Base-by-base conservation (phyloP, 2,888 invertebrate species). In the Athalia cordata region DNA sequence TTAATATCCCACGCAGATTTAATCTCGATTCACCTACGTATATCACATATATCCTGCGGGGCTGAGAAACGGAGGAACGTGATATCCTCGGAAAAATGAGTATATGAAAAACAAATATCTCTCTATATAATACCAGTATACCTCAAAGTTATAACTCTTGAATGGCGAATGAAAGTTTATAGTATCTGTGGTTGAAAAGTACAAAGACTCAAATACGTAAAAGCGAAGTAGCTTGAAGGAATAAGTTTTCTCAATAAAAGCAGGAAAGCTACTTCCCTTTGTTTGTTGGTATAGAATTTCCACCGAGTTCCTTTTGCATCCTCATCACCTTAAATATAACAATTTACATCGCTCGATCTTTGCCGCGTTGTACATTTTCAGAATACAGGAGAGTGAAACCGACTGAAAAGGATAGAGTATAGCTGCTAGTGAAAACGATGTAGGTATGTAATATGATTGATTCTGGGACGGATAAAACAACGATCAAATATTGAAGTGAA, bases 401-500 rank as follows among this genome's bases (percentile, higher is more conserved):
- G 29, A 29, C 29, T 2, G 29, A 29, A 29, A 29, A 29, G 29
- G n/a, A 55, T n/a, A 11, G 3, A 4, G 55, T 55, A 55, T 55
- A 55, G 8, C 55, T 8, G n/a, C n/a, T 29, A 1, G 29, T 29
- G 55, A 8, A 55, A 55, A n/a, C 55, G 7, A 7, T 11, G 55
- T 11, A 55, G n/a, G n/a, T n/a, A 8, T 4, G 55, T 55, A n/a
- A 4, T n/a, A 55, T 55, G n/a, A n/a, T 11, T n/a, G 55, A 55
- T 55, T 3, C 8, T 55, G 55, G n/a, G 8, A 29, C 68, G 15
- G 11, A 5, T 50, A 68, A 68, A 55, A 68, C 68, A 68, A 68
- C 77, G 81, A 77, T 66, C 59, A 79, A 82, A 81, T 80, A 78
- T 81, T 52, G 66, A 80, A 80, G 80, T 82, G 83, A 82, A 85